These are phyloP conservation scores for Eupeodes latifasciatus DNA, from an alignment of 2,888 invertebrate genomes.

Conservation along the genomic window DNA sequence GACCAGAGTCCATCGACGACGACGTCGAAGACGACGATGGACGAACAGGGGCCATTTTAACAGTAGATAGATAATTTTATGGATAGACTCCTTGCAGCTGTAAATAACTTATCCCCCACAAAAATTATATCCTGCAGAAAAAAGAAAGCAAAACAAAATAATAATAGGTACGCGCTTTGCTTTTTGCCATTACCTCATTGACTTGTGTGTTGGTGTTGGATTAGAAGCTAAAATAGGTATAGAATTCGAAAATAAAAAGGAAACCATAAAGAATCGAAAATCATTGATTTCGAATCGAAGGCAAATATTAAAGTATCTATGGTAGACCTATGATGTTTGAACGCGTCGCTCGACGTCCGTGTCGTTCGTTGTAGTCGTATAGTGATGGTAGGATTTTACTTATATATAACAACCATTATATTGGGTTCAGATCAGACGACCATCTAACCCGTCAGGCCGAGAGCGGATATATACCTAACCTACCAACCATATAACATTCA, in stretches of 20 bases:
- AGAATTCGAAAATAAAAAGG: conserved; percentile 41
- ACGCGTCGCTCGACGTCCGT: neutral
- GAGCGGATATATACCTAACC: conserved; percentile 46
- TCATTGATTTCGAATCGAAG: conserved; percentile 71
- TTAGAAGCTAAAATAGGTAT: conserved; percentile 11
- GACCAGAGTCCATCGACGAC: neutral
- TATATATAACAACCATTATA: conserved; percentile 23
- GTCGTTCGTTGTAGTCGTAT: neutral
- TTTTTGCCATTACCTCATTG: too few species aligned
- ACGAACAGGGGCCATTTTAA: conserved; percentile 42
- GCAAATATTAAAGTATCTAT: conserved; percentile 56
- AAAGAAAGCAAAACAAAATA: neutral
- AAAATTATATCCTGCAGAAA: conserved; percentile 28
- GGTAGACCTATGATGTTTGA: neutral
- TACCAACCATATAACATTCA: conserved; percentile 17
- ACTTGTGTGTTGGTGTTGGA: neutral
- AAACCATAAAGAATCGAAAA: conserved; percentile 72
- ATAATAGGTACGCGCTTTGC: conserved; percentile 4
- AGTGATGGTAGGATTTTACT: conserved; percentile 20
- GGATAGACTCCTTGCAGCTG: conserved; percentile 68
- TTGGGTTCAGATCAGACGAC: conserved; percentile 7
- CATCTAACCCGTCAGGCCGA: conserved; percentile 43
- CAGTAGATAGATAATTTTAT: conserved; percentile 57
- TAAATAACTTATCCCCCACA: conserved; percentile 62
- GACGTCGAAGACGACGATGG: neutral